These are phyloP conservation scores for Chrysodeixis includens DNA, from an alignment of 2,888 invertebrate genomes.

Conservation along the genomic window DNA sequence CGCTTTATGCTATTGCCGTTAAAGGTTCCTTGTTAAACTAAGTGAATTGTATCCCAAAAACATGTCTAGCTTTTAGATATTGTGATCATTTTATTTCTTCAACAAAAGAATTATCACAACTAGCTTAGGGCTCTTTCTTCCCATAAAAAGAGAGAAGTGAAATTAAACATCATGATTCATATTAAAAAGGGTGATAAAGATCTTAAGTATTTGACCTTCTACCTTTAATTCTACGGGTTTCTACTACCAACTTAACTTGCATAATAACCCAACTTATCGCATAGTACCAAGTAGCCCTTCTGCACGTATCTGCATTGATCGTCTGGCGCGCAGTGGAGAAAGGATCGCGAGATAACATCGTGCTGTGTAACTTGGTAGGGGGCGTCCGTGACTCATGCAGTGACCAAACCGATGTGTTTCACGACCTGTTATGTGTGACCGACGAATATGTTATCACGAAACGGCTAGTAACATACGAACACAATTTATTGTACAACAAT, in stretches of 20 bases:
- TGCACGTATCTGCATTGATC: slow-evolving; percentile 10
- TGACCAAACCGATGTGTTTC: slow-evolving; percentile 32
- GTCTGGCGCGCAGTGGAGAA: slow-evolving; percentile 28
- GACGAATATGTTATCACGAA: slow-evolving; percentile 18
- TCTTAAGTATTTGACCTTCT: neutral
- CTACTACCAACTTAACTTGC: neutral
- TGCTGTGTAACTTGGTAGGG: slow-evolving; percentile 26
- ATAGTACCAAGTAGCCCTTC: slow-evolving; percentile 20
- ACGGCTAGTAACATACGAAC: neutral
- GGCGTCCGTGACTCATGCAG: slow-evolving; percentile 38
- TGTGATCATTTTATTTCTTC: no score
- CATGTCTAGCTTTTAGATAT: no score
- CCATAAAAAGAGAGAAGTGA: no score
- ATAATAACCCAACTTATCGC: neutral
- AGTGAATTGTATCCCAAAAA: no score
- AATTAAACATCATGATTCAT: no score
- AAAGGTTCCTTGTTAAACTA: no score
- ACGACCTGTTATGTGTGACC: slow-evolving; percentile 22
- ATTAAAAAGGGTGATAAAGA: no score
- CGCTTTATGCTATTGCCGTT: no score
- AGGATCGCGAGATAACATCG: slow-evolving; percentile 39
- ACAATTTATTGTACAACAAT: neutral
- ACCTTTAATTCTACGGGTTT: neutral
- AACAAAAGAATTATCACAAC: no score
- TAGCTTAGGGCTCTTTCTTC: no score